These are phyloP conservation scores for Cavia aperea DNA, from an alignment of 2,113 vertebrate genomes.

Conservation along the genomic window DNA sequence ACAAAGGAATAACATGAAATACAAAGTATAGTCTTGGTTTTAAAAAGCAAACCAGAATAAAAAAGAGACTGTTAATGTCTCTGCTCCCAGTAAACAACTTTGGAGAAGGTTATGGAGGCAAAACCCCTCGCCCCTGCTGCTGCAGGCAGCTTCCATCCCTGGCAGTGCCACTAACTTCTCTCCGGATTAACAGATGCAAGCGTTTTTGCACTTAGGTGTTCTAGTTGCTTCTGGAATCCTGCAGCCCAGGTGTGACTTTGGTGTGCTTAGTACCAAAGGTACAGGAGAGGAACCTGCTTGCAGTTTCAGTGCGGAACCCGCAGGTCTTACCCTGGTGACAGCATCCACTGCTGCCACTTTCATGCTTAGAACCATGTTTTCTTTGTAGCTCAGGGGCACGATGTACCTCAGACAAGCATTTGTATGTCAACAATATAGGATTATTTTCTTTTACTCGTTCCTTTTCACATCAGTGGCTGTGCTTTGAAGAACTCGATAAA, in stretches of 20 bases:
- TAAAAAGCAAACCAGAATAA: constrained; percentile 1
- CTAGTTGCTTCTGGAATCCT: background rate
- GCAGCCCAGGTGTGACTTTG: background rate
- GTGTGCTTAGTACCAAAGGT: background rate
- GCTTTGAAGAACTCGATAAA: constrained; percentile 28
- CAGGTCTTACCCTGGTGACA: background rate
- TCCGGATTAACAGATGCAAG: background rate
- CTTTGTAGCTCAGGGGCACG: background rate
- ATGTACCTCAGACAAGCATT: background rate
- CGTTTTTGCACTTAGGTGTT: background rate
- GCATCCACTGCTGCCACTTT: background rate
- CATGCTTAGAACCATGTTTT: background rate
- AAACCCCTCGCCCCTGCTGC: background rate
- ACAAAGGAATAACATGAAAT: background rate
- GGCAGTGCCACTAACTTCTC: background rate
- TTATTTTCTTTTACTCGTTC: background rate
- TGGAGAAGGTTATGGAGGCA: background rate
- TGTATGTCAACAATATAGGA: background rate
- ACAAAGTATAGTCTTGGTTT: background rate
- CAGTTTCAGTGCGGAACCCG: no score
- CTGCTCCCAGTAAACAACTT: constrained; percentile 8
- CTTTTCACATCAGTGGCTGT: background rate
- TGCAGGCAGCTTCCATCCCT: background rate
- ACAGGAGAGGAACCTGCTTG: no score
- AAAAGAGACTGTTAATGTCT: background rate